phyloP scores from a whole-genome alignment of 2,888 invertebrate species.

The Volucella inanis region DNA sequence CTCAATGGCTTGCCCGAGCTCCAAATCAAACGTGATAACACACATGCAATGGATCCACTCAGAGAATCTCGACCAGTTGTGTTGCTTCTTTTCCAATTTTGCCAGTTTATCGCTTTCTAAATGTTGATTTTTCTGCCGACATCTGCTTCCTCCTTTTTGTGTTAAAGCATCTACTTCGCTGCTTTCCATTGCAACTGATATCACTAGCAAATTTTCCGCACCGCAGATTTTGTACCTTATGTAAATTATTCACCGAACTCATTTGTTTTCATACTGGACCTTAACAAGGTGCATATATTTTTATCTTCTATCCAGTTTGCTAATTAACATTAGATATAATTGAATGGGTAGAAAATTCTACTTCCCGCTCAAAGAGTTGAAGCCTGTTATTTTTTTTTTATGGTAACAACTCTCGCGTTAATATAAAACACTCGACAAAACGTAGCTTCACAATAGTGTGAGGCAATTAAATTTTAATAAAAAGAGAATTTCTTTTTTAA shows the following conservation, averaged over 20 bases:
- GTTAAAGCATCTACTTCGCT: neutral
- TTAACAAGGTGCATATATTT: no score
- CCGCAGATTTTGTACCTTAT: neutral
- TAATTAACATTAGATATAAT: no score
- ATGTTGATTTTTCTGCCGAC: neutral
- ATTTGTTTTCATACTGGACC: neutral
- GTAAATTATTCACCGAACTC: neutral
- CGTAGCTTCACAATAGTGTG: no score
- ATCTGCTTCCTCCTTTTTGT: neutral
- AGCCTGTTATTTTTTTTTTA: no score
- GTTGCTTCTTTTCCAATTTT: neutral
- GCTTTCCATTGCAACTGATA: constrained; percentile 36
- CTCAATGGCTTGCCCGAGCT: constrained; percentile 99
- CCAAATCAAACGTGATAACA: constrained; percentile 99
- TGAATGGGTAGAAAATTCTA: no score
- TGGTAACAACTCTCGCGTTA: no score
- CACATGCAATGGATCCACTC: constrained; percentile 99
- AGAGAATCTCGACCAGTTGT: constrained; percentile 89
- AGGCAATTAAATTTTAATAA: no score
- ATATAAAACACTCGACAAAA: no score
- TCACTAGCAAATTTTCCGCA: neutral
- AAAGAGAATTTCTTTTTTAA: no score
- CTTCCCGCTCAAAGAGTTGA: no score
- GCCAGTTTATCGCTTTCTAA: neutral
- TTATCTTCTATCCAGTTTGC: no score